A percentile compares a stretch with the other conserved stretches of the same genome.
Evolutionary conservation across 2,113 vertebrate genomes (phyloP).

Genomic region (Catharus bicknelli): DNA sequence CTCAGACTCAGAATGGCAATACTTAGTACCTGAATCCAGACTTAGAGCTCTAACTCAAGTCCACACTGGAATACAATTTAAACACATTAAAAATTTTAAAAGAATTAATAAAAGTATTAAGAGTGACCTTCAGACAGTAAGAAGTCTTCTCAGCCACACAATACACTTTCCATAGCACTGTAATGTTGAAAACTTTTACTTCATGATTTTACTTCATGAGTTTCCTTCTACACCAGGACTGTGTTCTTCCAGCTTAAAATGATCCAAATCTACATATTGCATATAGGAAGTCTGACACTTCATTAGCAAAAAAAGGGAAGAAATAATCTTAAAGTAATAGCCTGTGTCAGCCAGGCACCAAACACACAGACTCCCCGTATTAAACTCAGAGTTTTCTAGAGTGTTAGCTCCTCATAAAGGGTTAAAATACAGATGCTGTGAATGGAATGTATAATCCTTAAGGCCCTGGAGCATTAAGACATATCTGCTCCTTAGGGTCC

Average conservation of each 20-base stretch:
- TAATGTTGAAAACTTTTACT: not conserved
- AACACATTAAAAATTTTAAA: not conserved
- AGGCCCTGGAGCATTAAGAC: slow-evolving; percentile 80
- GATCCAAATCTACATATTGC: not conserved
- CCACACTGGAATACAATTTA: not conserved
- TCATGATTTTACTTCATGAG: not conserved
- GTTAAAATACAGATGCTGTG: slow-evolving; percentile 81
- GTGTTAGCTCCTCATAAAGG: slow-evolving; percentile 55
- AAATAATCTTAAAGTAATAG: not conserved
- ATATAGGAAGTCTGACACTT: not conserved
- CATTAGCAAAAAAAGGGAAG: not conserved
- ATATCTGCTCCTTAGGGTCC: slow-evolving; percentile 83
- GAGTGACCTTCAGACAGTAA: not conserved
- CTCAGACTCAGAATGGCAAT: not conserved
- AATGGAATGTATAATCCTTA: slow-evolving; percentile 80
- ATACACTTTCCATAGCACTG: not conserved
- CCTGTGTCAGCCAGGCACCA: not conserved
- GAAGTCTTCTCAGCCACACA: not conserved
- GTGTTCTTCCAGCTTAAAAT: not conserved
- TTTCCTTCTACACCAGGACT: not conserved
- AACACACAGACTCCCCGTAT: not conserved
- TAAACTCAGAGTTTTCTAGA: slow-evolving; percentile 21
- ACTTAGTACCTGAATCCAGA: not conserved
- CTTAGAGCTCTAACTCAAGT: not conserved
- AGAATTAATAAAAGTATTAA: not conserved